phyloP scores from a whole-genome alignment of 2,113 vertebrate species.

The Amblyopsis rosae region DNA sequence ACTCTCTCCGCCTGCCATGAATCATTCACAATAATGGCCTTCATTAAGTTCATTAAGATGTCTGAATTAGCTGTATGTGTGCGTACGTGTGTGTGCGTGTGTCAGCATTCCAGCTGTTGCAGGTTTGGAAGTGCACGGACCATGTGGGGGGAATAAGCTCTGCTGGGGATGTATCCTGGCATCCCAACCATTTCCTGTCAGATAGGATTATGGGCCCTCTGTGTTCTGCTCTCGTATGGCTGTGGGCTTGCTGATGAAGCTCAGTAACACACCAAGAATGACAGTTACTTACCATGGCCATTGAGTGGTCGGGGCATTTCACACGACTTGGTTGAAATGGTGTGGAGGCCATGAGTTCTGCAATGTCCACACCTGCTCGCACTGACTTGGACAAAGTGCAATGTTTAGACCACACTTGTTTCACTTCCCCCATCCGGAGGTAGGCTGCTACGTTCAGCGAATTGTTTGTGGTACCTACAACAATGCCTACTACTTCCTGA shows the following conservation, averaged over 20 bases:
- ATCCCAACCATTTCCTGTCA: constrained; percentile 96
- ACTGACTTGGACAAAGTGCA: constrained; percentile 23
- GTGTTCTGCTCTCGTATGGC: constrained; percentile 86
- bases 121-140: constrained; percentile 52
- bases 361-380: constrained; percentile 14
- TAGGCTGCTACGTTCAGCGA: constrained; percentile 5
- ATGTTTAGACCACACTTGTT: background rate
- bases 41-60: constrained; percentile 69
- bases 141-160: constrained; percentile 79
- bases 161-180: constrained; percentile 93
- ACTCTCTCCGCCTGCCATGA: constrained; percentile 39
- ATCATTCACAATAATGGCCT: constrained; percentile 55
- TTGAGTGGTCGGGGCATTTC: constrained; percentile 29
- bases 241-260: constrained; percentile 85
- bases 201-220: constrained; percentile 89
- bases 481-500: background rate
- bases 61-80: constrained; percentile 34
- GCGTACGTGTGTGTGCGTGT: constrained; percentile 12
- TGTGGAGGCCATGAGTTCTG: constrained; percentile 33
- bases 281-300: constrained; percentile 63
- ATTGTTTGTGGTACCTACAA: background rate
- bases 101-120: constrained; percentile 44
- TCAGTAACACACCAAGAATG: constrained; percentile 85
- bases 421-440: background rate
- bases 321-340: constrained; percentile 27